Percentiles rank a stretch among this genome's conserved stretches.
phyloP scores from a whole-genome alignment of 2,797 vertebrate species.

The Hydrophis major region DNA sequence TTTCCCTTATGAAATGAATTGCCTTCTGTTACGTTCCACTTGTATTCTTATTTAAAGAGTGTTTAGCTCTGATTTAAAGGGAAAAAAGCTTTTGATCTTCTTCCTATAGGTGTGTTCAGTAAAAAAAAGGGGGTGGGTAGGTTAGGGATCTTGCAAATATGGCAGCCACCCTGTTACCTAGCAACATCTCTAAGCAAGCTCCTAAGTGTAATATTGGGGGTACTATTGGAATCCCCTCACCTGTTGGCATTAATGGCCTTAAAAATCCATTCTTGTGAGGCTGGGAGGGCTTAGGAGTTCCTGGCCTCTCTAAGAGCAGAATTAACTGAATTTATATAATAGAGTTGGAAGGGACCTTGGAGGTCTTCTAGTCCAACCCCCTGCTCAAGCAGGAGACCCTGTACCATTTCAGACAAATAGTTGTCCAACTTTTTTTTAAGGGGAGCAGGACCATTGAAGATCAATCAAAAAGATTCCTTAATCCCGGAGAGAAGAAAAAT shows the following conservation, averaged over 20 bases:
- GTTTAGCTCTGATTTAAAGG: background rate
- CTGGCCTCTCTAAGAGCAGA: background rate
- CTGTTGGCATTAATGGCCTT: background rate
- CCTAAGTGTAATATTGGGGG: background rate
- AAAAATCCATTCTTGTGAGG: background rate
- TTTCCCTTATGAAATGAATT: background rate
- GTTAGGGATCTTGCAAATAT: background rate
- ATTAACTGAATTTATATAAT: background rate
- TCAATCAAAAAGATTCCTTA: too few species aligned
- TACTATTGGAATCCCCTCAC: background rate
- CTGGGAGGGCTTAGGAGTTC: background rate
- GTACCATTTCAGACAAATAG: background rate
- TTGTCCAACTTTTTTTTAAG: background rate
- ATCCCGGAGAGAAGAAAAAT: too few species aligned
- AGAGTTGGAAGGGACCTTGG: background rate
- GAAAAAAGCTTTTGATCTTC: background rate
- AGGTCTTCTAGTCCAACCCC: background rate
- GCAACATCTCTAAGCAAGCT: background rate
- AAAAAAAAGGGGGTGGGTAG: background rate
- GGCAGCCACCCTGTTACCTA: background rate
- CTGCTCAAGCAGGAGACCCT: background rate
- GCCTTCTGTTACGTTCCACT: background rate
- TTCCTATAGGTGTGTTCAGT: too few species aligned
- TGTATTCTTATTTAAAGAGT: background rate
- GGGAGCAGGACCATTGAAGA: too few species aligned